Conservation (phyloP, 2,888 invertebrate species). For the Lypha dubia region DNA sequence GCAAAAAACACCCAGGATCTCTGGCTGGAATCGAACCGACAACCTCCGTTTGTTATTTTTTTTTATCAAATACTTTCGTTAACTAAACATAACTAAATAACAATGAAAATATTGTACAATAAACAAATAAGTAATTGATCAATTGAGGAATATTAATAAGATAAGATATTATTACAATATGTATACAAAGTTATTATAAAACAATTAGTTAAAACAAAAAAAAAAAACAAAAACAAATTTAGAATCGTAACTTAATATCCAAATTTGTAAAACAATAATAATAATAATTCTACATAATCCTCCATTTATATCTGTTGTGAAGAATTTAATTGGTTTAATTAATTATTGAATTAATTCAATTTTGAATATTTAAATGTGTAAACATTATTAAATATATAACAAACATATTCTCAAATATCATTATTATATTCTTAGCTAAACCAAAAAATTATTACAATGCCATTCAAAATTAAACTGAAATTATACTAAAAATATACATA, state of each 20-base stretch:
- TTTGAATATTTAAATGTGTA: conserved; percentile 60
- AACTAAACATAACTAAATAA: background rate
- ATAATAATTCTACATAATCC: too few species aligned
- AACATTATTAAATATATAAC: conserved; percentile 59
- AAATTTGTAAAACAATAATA: conserved; percentile 48
- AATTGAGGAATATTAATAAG: conserved; percentile 30
- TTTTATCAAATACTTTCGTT: conserved; percentile 31
- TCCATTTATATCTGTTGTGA: conserved; percentile 63
- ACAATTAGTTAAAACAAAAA: background rate
- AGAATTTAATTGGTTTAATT: conserved; percentile 54
- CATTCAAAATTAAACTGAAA: conserved; percentile 46
- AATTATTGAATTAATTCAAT: conserved; percentile 53
- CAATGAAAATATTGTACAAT: conserved; percentile 52
- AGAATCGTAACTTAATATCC: conserved; percentile 7
- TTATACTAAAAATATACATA: conserved; percentile 52
- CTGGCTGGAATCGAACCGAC: too few species aligned
- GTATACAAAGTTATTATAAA: conserved; percentile 5
- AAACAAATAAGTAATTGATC: conserved; percentile 11
- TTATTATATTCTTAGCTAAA: conserved; percentile 72
- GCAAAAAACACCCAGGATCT: too few species aligned
- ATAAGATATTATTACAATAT: background rate
- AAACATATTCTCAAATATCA: conserved; percentile 66
- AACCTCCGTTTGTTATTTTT: conserved; percentile 16
- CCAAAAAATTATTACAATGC: conserved; percentile 72
- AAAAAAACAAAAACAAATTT: background rate